Evolutionary conservation across 2,888 invertebrate species (phyloP).

Genomic region (Ophion costatus): DNA sequence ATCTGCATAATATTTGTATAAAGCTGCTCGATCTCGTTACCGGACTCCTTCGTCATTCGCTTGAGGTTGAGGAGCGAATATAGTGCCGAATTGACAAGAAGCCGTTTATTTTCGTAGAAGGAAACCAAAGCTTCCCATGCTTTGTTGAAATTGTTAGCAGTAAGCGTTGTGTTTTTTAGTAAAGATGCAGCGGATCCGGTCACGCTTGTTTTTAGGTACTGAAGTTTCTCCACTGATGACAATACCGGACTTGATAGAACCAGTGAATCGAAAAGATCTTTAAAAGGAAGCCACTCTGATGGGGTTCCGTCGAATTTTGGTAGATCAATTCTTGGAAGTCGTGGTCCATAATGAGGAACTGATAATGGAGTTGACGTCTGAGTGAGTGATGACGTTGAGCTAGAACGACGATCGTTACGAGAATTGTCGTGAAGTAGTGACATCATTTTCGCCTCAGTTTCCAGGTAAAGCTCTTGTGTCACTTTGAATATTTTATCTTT

Average conservation of each 20-base stretch:
- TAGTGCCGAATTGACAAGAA: too few relatives aligned
- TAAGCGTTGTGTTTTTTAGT: constrained; percentile 47
- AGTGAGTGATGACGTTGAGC: too few relatives aligned
- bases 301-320: background rate
- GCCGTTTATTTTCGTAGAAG: constrained; percentile 61
- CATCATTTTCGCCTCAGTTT: too few relatives aligned
- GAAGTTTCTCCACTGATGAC: constrained; percentile 57
- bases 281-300: too few relatives aligned
- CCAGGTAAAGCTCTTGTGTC: too few relatives aligned
- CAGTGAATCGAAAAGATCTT: too few relatives aligned
- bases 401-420: background rate
- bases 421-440: too few relatives aligned
- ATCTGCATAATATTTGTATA: background rate
- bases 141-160: constrained; percentile 50
- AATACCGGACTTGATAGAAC: too few relatives aligned
- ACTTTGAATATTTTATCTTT: too few relatives aligned
- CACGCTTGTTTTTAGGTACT: constrained; percentile 57
- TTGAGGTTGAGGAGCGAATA: constrained; percentile 10
- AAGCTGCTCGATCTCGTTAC: constrained; percentile 22
- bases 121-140: constrained; percentile 59
- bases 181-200: constrained; percentile 55
- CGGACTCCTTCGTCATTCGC: background rate
- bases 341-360: too few relatives aligned
- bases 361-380: too few relatives aligned
- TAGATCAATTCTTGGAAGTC: background rate